These are phyloP conservation scores for Thripadectes ignobilis DNA, from an alignment of 2,797 vertebrate genomes.

Conservation along the genomic window DNA sequence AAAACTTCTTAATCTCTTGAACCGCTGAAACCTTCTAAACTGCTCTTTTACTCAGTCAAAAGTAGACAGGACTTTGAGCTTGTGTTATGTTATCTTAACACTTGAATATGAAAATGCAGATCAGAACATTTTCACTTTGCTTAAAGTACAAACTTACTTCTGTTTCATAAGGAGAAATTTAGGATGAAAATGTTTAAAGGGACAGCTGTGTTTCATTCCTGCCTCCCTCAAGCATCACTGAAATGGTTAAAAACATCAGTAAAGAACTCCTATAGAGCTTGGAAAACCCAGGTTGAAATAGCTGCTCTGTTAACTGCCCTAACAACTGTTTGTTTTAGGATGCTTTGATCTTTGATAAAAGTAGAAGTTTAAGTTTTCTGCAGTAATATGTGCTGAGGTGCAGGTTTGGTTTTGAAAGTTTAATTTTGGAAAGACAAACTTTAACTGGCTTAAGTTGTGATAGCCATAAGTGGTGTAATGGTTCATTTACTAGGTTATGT, in stretches of 20 bases:
- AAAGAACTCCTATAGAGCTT: background rate
- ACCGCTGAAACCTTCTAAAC: background rate
- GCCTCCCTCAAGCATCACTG: background rate
- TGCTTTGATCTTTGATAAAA: slow-evolving; percentile 30
- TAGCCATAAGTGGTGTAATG: slow-evolving; percentile 44
- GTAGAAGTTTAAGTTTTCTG: background rate
- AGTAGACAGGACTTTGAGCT: background rate
- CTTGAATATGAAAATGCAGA: background rate
- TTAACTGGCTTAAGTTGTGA: slow-evolving; percentile 51
- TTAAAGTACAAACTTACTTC: background rate
- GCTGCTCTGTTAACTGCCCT: background rate
- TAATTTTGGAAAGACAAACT: slow-evolving; percentile 46
- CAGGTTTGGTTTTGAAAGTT: slow-evolving; percentile 38
- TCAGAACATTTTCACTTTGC: background rate
- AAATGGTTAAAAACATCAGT: background rate
- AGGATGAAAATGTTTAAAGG: background rate
- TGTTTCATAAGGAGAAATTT: background rate
- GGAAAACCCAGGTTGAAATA: background rate
- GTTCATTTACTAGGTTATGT: slow-evolving; percentile 57
- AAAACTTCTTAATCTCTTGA: background rate
- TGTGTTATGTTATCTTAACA: background rate
- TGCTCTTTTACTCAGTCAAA: background rate
- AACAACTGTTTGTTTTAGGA: background rate
- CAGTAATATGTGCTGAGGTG: background rate
- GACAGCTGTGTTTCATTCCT: background rate